A percentile compares a stretch with the other conserved stretches of the same genome.
phyloP scores from a whole-genome alignment of 2,113 vertebrate genomes.

The Australoheros scitulus region DNA sequence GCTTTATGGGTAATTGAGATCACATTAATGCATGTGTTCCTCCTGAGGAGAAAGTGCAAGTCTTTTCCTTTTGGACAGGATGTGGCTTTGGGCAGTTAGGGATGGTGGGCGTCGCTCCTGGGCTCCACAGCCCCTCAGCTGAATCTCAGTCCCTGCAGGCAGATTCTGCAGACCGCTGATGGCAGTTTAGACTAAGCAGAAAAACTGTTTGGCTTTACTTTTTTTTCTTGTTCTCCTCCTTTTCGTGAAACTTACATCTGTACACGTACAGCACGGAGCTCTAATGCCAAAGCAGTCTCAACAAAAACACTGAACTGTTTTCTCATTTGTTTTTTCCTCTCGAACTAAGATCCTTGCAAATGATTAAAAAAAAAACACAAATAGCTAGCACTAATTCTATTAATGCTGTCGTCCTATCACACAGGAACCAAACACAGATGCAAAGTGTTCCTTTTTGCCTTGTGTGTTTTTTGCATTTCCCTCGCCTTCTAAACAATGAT shows the following conservation, averaged over 20 bases:
- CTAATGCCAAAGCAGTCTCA: conserved; percentile 42
- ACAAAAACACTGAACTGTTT: conserved; percentile 67
- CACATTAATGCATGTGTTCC: conserved; percentile 68
- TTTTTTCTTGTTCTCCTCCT: background rate
- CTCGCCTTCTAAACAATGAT: conserved; percentile 78
- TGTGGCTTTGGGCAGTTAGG: conserved; percentile 75
- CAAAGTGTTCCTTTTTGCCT: conserved; percentile 64
- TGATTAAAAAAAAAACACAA: conserved; percentile 66
- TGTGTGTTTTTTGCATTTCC: conserved; percentile 70
- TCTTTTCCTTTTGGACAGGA: conserved; percentile 79
- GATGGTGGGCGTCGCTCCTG: conserved; percentile 68
- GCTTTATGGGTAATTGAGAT: conserved; percentile 65
- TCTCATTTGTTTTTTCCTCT: conserved; percentile 51
- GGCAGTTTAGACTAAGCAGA: conserved; percentile 66
- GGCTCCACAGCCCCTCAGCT: conserved; percentile 68
- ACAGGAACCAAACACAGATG: conserved; percentile 74
- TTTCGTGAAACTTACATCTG: conserved; percentile 43
- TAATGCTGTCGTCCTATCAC: conserved; percentile 65
- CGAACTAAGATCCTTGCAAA: conserved; percentile 56
- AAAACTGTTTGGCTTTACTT: conserved; percentile 56
- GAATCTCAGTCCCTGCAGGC: conserved; percentile 66
- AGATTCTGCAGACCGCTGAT: conserved; percentile 55
- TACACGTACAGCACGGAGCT: conserved; percentile 58
- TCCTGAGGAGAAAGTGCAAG: conserved; percentile 77
- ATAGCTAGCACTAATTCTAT: conserved; percentile 53